These are phyloP conservation scores for Mythimna lalbum DNA, from an alignment of 2,888 invertebrate species.

Conservation along the genomic window DNA sequence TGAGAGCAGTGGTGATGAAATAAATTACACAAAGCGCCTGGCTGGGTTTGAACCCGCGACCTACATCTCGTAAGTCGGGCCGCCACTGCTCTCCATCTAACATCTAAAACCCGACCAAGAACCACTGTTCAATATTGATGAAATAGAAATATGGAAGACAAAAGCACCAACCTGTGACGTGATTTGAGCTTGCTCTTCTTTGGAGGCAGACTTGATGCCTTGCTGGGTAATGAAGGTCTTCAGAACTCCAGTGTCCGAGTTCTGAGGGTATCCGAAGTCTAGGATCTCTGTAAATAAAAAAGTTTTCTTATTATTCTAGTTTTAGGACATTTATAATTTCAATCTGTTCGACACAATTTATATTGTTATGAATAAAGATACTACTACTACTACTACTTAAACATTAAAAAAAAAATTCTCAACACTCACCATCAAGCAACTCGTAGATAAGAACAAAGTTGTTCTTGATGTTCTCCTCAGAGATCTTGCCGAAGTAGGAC, in stretches of 20 bases:
- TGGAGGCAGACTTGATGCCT: constrained; percentile 99
- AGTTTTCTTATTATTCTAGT: too few species aligned
- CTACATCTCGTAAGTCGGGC: too few species aligned
- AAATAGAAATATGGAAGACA: neutral
- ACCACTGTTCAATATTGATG: too few species aligned
- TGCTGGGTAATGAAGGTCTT: constrained; percentile 99
- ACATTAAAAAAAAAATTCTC: neutral
- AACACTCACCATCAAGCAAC: constrained; percentile 96
- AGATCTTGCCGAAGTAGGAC: constrained; percentile 99
- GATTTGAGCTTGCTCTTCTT: constrained; percentile 99
- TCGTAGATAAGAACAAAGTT: constrained; percentile 99
- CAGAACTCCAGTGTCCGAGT: constrained; percentile 99
- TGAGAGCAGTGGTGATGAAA: too few species aligned
- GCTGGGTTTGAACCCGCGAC: too few species aligned
- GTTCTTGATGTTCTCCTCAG: constrained; percentile 99
- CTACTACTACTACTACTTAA: too few species aligned
- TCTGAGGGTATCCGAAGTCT: constrained; percentile 99
- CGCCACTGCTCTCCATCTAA: too few species aligned
- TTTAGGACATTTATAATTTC: too few species aligned
- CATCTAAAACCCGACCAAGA: too few species aligned
- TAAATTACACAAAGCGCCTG: too few species aligned
- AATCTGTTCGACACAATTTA: too few species aligned
- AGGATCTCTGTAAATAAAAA: constrained; percentile 95
- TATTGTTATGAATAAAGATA: too few species aligned
- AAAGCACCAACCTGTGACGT: constrained; percentile 94